phyloP scores from a whole-genome alignment of 2,113 vertebrate species.

The Sinocyclocheilus maitianheensis region DNA sequence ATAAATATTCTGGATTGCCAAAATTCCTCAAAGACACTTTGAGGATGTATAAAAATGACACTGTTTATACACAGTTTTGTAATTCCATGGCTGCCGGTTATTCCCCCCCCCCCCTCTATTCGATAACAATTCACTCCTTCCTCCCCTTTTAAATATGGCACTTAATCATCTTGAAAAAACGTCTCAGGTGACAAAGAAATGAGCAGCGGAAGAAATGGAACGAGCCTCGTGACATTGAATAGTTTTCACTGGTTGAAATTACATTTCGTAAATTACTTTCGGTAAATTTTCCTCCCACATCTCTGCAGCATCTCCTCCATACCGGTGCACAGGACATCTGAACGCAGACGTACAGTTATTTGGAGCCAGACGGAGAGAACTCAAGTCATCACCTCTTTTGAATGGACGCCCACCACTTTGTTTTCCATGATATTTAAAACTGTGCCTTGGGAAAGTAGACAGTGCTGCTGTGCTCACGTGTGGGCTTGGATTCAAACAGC shows the following conservation, averaged over 20 bases:
- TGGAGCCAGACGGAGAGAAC: slow-evolving; percentile 16
- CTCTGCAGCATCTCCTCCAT: slow-evolving; percentile 4
- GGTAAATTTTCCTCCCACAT: slow-evolving; percentile 34
- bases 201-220: slow-evolving; percentile 17
- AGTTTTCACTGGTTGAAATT: slow-evolving; percentile 18
- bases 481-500: slow-evolving; percentile 26
- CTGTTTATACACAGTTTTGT: background rate
- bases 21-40: slow-evolving; percentile 18
- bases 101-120: background rate
- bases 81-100: slow-evolving; percentile 1
- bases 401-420: slow-evolving; percentile 32
- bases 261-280: slow-evolving; percentile 36
- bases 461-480: background rate
- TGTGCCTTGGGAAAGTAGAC: slow-evolving; percentile 16
- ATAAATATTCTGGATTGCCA: slow-evolving; percentile 12
- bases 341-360: background rate
- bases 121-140: slow-evolving; percentile 9
- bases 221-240: slow-evolving; percentile 17
- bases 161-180: slow-evolving; percentile 39
- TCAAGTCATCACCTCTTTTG: slow-evolving; percentile 37
- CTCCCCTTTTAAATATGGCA: slow-evolving; percentile 21
- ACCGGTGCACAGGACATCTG: slow-evolving; percentile 13
- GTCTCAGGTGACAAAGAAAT: slow-evolving; percentile 31
- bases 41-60: background rate
- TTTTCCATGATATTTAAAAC: slow-evolving; percentile 32